Percentiles rank a stretch among this genome's conserved stretches.
Conservation (phyloP, 2,888 invertebrate species). For the Crossocerus cetratus region DNA sequence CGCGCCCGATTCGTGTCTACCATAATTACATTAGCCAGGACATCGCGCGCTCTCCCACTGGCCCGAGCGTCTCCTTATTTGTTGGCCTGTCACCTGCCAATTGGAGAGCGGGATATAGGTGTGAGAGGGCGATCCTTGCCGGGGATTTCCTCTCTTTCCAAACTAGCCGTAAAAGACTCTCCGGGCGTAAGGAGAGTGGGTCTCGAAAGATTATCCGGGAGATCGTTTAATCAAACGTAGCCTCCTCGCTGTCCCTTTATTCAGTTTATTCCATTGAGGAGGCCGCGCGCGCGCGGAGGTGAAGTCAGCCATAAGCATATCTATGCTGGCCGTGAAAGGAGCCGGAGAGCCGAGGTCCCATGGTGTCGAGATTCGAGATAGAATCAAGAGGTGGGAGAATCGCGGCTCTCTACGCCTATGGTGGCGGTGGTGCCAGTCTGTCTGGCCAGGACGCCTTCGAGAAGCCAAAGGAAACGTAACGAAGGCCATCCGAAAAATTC, state of each 20-base stretch:
- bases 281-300: not conserved
- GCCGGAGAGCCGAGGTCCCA: not conserved
- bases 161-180: not conserved
- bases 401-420: constrained; percentile 53
- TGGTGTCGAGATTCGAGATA: not conserved
- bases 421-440: constrained; percentile 64
- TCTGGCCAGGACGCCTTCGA: constrained; percentile 53
- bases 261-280: not conserved
- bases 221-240: constrained; percentile 1
- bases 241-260: not conserved
- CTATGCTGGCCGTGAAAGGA: constrained; percentile 2
- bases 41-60: constrained; percentile 24
- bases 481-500: constrained; percentile 67
- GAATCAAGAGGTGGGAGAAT: not conserved
- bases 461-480: constrained; percentile 60
- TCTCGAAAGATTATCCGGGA: not conserved
- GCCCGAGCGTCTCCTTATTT: not conserved
- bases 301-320: constrained; percentile 10
- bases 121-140: too few species aligned
- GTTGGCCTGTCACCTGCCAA: too few species aligned
- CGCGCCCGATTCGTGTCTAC: constrained; percentile 59
- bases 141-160: too few species aligned
- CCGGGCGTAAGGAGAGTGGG: not conserved
- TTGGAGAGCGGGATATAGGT: too few species aligned
- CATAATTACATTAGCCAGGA: constrained; percentile 70